These are phyloP conservation scores for Drosophila rellima DNA, from an alignment of 2,888 invertebrate species.

Conservation along the genomic window DNA sequence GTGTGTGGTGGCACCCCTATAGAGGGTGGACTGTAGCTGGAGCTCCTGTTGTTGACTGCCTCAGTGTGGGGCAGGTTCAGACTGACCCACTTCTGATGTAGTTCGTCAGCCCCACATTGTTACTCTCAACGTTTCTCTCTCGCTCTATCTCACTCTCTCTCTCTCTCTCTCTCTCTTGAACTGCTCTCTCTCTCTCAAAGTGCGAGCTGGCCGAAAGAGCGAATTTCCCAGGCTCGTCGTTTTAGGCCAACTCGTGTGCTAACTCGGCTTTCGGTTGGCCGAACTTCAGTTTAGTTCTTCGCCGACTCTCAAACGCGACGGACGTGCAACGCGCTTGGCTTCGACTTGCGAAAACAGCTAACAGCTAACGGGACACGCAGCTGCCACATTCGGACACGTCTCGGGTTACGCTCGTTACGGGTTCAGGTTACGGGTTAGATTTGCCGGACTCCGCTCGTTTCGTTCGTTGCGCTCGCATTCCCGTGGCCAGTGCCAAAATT, in stretches of 20 bases:
- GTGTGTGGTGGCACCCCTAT: background rate
- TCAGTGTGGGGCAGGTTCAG: constrained; percentile 12
- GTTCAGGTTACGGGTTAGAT: background rate
- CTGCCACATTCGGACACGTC: constrained; percentile 7
- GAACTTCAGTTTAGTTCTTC: constrained; percentile 45
- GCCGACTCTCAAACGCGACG: constrained; percentile 41
- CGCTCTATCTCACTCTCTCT: background rate
- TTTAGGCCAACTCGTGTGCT: background rate
- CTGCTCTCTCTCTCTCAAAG: background rate
- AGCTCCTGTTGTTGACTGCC: background rate
- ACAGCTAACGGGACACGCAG: constrained; percentile 5
- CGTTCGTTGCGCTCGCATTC: constrained; percentile 39
- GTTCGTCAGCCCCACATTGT: constrained; percentile 56
- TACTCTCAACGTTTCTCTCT: background rate
- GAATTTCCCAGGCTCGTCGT: constrained; percentile 49
- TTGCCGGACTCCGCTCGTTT: background rate
- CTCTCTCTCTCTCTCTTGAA: background rate
- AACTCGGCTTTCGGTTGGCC: background rate
- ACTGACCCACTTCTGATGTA: constrained; percentile 63
- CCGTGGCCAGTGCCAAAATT: constrained; percentile 40
- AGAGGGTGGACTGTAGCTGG: background rate
- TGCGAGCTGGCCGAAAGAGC: constrained; percentile 41
- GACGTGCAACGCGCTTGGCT: constrained; percentile 51
- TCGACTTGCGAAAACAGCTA: background rate
- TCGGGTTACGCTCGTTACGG: background rate